phyloP scores from a whole-genome alignment of 1,140 invertebrate species.

The Vanessa atalanta region DNA sequence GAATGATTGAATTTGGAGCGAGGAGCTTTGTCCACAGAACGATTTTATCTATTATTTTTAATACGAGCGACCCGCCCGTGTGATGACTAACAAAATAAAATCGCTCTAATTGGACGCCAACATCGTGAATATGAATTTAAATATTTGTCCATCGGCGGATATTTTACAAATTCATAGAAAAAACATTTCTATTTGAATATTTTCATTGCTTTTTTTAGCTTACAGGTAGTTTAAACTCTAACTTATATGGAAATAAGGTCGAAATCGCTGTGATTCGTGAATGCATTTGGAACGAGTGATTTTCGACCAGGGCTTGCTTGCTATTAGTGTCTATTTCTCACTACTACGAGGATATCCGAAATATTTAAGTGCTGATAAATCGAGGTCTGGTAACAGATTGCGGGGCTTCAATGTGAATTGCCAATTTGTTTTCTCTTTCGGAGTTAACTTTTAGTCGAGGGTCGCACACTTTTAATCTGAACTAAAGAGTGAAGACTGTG shows the following conservation, averaged over 20 bases:
- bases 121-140: slow-evolving; percentile 31
- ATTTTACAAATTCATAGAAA: slow-evolving; percentile 38
- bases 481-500: slow-evolving; percentile 2
- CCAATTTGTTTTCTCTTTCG: slow-evolving; percentile 6
- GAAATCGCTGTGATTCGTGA: not conserved
- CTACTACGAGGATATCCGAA: slow-evolving; percentile 19
- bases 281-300: slow-evolving; percentile 3
- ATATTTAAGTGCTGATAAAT: slow-evolving; percentile 29
- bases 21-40: not conserved
- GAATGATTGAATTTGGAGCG: slow-evolving; percentile 23
- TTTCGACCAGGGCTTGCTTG: not conserved
- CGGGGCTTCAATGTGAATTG: slow-evolving; percentile 10
- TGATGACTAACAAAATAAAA: slow-evolving; percentile 36
- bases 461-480: not conserved
- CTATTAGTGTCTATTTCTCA: slow-evolving; percentile 10
- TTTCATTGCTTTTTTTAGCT: not conserved
- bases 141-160: slow-evolving; percentile 35
- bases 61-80: slow-evolving; percentile 15
- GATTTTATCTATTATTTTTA: slow-evolving; percentile 28
- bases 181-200: slow-evolving; percentile 32
- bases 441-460: slow-evolving; percentile 7
- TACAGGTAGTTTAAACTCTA: not conserved
- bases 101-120: slow-evolving; percentile 31
- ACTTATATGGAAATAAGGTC: not conserved
- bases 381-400: slow-evolving; percentile 23